Percentiles rank a stretch among this genome's conserved stretches.
Conservation (phyloP, 2,888 invertebrate species). For the Miltochrista miniata region DNA sequence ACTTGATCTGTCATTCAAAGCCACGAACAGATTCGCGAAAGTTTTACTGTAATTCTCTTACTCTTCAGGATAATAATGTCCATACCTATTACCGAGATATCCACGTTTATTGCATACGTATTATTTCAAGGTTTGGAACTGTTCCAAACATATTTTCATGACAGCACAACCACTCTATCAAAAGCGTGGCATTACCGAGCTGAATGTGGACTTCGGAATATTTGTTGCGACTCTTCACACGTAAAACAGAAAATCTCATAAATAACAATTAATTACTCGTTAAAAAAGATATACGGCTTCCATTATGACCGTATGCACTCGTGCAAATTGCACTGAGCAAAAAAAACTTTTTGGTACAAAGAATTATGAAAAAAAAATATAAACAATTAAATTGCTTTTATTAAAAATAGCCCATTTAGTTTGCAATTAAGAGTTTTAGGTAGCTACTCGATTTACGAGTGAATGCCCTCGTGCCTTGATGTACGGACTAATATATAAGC, state of each 20-base stretch:
- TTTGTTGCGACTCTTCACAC: constrained; percentile 11
- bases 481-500: no score
- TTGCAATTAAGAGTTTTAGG: no score
- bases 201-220: constrained; percentile 29
- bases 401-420: no score
- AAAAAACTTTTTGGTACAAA: neutral
- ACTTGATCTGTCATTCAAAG: no score
- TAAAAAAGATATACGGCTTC: neutral
- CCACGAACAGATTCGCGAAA: neutral
- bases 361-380: no score
- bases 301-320: neutral
- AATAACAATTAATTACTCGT: neutral
- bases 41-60: neutral
- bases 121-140: constrained; percentile 39
- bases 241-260: neutral
- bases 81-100: constrained; percentile 8
- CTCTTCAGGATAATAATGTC: constrained; percentile 8
- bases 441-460: no score
- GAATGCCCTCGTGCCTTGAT: no score
- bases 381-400: no score
- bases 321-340: neutral
- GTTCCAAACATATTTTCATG: constrained; percentile 37
- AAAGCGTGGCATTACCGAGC: constrained; percentile 31
- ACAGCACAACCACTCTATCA: constrained; percentile 27
- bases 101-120: constrained; percentile 32